Evolutionary conservation across 2,797 vertebrate species (phyloP).

Genomic region (Takifugu rubripes): DNA sequence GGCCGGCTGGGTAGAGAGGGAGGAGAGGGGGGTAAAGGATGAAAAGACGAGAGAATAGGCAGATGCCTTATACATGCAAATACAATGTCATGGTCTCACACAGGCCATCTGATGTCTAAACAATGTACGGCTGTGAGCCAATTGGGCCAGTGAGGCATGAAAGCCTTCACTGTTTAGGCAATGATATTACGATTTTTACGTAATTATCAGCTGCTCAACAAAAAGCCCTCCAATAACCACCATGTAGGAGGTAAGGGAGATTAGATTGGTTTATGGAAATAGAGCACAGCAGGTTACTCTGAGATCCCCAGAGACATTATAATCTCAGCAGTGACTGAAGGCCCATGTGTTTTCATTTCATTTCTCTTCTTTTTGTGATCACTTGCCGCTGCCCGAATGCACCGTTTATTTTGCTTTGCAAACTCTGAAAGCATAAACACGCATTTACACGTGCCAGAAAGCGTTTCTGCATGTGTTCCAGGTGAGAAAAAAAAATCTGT

Average conservation of each 20-base stretch:
- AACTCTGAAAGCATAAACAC: background rate
- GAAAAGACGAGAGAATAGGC: no score
- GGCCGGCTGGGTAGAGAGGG: no score
- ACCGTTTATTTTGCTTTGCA: conserved; percentile 40
- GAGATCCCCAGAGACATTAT: conserved; percentile 46
- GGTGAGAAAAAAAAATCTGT: background rate
- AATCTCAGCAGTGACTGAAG: conserved; percentile 42
- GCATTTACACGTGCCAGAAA: no score
- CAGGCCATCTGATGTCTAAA: conserved; percentile 5
- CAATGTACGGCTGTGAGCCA: conserved; percentile 18
- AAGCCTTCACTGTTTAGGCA: conserved; percentile 23
- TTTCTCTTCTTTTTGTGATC: conserved; percentile 27
- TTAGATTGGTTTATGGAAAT: conserved; percentile 58
- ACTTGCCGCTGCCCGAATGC: conserved; percentile 22
- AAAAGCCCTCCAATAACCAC: conserved; percentile 50
- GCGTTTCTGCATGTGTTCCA: conserved; percentile 4
- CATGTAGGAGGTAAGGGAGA: conserved; percentile 28
- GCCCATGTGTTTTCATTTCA: conserved; percentile 21
- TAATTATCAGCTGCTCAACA: conserved; percentile 54
- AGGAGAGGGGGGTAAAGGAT: no score
- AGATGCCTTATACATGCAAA: no score
- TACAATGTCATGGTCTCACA: conserved; percentile 6
- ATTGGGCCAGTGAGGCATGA: conserved; percentile 6
- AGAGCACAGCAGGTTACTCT: conserved; percentile 37
- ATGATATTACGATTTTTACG: conserved; percentile 37